Conservation (phyloP, 2,113 vertebrate genomes). For the Sclerurus mexicanus region DNA sequence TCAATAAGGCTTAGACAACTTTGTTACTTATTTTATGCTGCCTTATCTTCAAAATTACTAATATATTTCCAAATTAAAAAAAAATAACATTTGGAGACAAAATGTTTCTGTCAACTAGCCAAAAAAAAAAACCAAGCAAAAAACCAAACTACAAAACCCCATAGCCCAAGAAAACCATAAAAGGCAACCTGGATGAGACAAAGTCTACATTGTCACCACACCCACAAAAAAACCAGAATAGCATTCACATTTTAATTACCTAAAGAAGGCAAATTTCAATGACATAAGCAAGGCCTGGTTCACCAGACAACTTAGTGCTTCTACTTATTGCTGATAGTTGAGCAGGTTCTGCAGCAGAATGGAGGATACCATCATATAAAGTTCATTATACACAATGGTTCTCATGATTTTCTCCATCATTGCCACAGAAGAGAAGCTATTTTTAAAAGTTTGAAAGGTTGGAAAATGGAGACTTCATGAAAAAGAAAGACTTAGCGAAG, state of each 20-base stretch:
- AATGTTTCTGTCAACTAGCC: neutral
- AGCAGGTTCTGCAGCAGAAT: neutral
- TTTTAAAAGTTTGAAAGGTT: neutral
- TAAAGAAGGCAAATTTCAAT: neutral
- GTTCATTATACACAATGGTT: neutral
- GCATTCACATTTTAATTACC: rapidly evolving
- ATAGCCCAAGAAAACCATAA: neutral
- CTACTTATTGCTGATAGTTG: neutral
- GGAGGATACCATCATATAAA: neutral
- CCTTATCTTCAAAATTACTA: neutral
- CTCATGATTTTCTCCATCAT: neutral
- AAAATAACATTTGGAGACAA: neutral
- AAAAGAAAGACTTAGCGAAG: neutral
- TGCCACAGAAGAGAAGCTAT: neutral
- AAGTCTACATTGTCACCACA: neutral
- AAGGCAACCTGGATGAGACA: neutral
- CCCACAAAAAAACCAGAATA: neutral
- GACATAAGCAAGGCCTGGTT: neutral
- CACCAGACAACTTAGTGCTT: neutral
- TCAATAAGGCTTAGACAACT: neutral
- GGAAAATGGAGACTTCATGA: neutral
- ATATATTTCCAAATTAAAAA: neutral
- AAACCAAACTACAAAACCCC: neutral
- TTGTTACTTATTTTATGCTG: neutral
- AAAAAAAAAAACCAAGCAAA: no score